Conservation (phyloP, 2,888 invertebrate species). For the Nebria brevicollis region DNA sequence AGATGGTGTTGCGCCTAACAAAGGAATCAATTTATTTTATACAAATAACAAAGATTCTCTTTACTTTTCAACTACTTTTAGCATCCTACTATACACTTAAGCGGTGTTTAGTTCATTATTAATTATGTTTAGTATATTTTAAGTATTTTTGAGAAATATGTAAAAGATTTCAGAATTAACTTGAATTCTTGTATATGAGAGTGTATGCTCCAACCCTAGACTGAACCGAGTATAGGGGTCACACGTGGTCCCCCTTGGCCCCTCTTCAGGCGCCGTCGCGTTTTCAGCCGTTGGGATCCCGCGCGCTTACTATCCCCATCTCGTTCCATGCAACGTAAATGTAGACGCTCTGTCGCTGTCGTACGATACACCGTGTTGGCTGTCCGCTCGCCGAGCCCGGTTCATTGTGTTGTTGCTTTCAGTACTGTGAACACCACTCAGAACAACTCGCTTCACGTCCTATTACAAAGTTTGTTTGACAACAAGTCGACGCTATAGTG, state of each 20-base stretch:
- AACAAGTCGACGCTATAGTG: not conserved
- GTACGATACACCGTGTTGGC: slow-evolving; percentile 11
- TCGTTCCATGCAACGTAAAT: not conserved
- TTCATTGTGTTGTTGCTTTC: slow-evolving; percentile 27
- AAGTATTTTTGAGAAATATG: no score
- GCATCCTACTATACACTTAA: no score
- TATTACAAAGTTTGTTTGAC: not conserved
- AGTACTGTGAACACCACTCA: slow-evolving; percentile 9
- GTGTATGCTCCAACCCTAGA: slow-evolving; percentile 53
- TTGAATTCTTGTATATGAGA: slow-evolving; percentile 2
- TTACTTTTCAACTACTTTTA: not conserved
- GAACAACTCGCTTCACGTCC: not conserved
- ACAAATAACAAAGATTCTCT: not conserved
- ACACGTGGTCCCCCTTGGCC: slow-evolving; percentile 15
- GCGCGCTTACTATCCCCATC: slow-evolving; percentile 3
- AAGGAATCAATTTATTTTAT: not conserved
- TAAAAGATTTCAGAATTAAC: no score
- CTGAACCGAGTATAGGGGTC: slow-evolving; percentile 57
- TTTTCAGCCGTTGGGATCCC: slow-evolving; percentile 9
- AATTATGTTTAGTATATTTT: no score
- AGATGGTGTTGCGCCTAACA: slow-evolving; percentile 27
- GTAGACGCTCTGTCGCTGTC: slow-evolving; percentile 3
- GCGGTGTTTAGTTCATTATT: no score
- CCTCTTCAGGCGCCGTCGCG: slow-evolving; percentile 10
- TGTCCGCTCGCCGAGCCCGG: slow-evolving; percentile 20